phyloP scores from a whole-genome alignment of 2,113 vertebrate species.

The Pelvicachromis taeniatus region DNA sequence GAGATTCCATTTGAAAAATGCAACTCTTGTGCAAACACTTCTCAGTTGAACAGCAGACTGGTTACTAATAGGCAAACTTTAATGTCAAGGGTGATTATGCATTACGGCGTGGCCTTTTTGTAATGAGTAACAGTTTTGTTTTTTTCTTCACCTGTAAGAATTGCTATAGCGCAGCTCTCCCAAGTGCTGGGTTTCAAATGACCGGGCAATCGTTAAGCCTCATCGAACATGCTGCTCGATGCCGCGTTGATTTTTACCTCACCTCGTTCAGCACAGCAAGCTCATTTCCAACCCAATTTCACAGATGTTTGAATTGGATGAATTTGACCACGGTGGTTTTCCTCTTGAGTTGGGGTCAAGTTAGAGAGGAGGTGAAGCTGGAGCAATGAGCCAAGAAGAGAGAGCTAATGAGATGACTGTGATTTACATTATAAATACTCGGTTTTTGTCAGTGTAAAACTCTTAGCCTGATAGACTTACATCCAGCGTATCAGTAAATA shows the following conservation, averaged over 20 bases:
- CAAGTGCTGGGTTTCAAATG: background rate
- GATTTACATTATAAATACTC: background rate
- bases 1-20: background rate
- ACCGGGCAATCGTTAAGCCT: background rate
- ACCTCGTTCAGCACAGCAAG: background rate
- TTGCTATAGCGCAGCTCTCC: background rate
- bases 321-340: background rate
- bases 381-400: background rate
- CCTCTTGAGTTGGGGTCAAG: background rate
- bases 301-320: constrained; percentile 37
- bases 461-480: background rate
- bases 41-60: background rate
- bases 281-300: constrained; percentile 59
- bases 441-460: background rate
- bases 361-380: background rate
- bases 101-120: background rate
- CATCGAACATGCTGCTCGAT: background rate
- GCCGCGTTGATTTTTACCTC: background rate
- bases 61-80: background rate
- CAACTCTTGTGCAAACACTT: background rate
- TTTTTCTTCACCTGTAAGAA: background rate
- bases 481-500: background rate
- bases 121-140: background rate
- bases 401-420: background rate
- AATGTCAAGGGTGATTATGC: constrained; percentile 14